phyloP scores from a whole-genome alignment of 1,140 invertebrate species.

The Protaetia brevitarsis region DNA sequence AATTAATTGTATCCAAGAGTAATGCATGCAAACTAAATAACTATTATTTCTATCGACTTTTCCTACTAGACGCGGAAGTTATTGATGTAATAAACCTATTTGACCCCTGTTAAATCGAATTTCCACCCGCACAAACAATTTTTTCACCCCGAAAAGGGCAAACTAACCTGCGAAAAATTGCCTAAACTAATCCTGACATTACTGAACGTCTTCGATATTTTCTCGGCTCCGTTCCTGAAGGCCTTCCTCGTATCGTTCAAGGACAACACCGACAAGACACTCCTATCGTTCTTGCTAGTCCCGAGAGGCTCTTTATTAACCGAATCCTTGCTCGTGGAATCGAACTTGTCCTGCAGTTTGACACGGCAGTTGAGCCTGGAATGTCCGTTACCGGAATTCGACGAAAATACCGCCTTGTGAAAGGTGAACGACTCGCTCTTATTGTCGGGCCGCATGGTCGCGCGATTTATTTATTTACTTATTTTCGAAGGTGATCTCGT shows the following conservation, averaged over 20 bases:
- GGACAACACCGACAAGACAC: conserved; percentile 43
- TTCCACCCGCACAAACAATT: no score
- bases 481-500: background rate
- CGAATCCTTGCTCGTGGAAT: conserved; percentile 22
- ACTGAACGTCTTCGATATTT: conserved; percentile 58
- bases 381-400: conserved; percentile 32
- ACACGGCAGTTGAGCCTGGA: conserved; percentile 32
- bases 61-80: no score
- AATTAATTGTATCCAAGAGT: no score
- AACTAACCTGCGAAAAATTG: conserved; percentile 57
- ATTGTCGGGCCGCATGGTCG: conserved; percentile 28
- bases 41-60: no score
- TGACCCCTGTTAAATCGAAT: no score
- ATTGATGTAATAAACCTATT: no score
- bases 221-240: conserved; percentile 54
- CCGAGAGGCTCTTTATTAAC: background rate
- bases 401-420: conserved; percentile 32
- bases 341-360: conserved; percentile 38
- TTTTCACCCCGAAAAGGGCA: no score
- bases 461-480: conserved; percentile 20
- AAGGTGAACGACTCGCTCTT: conserved; percentile 39
- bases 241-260: conserved; percentile 49
- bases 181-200: conserved; percentile 56
- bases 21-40: no score
- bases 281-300: conserved; percentile 31